A percentile compares a stretch with the other conserved stretches of the same genome.
Conservation (phyloP, 2,888 invertebrate species). For the Microchrysa polita region DNA sequence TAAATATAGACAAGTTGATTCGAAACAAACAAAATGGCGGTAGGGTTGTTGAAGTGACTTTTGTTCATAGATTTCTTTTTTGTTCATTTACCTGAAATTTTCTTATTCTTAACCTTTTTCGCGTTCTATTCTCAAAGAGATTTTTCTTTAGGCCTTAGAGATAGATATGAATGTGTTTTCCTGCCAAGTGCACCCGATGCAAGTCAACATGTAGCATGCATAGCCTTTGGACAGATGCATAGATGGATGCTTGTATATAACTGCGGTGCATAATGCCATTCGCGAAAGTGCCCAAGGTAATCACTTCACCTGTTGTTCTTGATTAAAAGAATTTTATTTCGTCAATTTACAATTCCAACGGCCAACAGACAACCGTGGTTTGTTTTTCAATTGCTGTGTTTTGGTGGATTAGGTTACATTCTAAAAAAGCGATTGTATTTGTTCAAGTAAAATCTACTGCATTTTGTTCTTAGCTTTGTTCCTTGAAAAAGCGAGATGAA, state of each 20-base stretch:
- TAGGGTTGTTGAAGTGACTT: no score
- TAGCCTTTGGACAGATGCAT: background rate
- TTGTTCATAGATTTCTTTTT: slow-evolving; percentile 32
- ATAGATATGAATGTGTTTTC: slow-evolving; percentile 41
- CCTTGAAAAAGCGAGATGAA: background rate
- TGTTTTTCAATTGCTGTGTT: slow-evolving; percentile 16
- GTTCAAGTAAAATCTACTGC: background rate
- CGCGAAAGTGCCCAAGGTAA: slow-evolving; percentile 53
- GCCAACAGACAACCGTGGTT: no score
- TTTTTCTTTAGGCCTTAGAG: slow-evolving; percentile 31
- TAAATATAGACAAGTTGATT: no score
- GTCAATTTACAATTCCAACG: slow-evolving; percentile 50
- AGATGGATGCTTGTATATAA: background rate
- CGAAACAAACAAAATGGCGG: slow-evolving; percentile 49
- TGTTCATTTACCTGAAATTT: slow-evolving; percentile 31
- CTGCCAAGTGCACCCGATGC: slow-evolving; percentile 7
- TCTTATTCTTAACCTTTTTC: background rate
- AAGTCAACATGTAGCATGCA: no score
- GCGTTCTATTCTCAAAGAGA: background rate
- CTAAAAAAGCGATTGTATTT: slow-evolving; percentile 21
- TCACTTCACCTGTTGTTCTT: slow-evolving; percentile 55
- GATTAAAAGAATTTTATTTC: slow-evolving; percentile 55
- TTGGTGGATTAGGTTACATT: slow-evolving; percentile 33
- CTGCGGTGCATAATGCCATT: slow-evolving; percentile 11
- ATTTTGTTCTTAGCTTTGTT: slow-evolving; percentile 1